A percentile compares a stretch with the other conserved stretches of the same genome.
Evolutionary conservation across 1,140 invertebrate genomes (phyloP).

Genomic region (Cyclina sinensis): DNA sequence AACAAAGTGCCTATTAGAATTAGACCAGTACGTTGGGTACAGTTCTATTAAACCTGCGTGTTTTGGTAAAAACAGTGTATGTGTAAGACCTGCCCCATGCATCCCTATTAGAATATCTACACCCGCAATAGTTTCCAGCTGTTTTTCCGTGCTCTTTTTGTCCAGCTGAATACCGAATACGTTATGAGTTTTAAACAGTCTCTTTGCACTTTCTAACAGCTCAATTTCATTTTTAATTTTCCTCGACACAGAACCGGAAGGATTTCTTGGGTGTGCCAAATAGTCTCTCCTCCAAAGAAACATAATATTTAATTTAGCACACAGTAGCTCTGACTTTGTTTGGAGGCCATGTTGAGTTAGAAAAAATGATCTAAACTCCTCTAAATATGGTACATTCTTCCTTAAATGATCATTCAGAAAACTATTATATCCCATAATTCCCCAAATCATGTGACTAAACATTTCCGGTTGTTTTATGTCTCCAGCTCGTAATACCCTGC

Average conservation of each 20-base stretch:
- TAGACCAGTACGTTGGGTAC: slow-evolving; percentile 87
- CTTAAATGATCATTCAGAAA: slow-evolving; percentile 73
- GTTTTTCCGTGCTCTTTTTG: slow-evolving; percentile 74
- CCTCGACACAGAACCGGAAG: slow-evolving; percentile 77
- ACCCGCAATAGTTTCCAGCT: slow-evolving; percentile 87
- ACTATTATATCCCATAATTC: slow-evolving; percentile 80
- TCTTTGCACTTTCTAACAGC: slow-evolving; percentile 63
- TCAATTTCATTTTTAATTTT: slow-evolving; percentile 83
- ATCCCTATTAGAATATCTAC: slow-evolving; percentile 98
- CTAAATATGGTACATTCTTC: slow-evolving; percentile 73
- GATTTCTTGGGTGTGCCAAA: slow-evolving; percentile 84
- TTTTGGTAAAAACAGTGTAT: slow-evolving; percentile 97
- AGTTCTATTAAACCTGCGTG: slow-evolving; percentile 98
- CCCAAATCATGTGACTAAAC: slow-evolving; percentile 79
- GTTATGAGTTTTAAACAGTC: slow-evolving; percentile 63
- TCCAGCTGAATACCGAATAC: slow-evolving; percentile 82
- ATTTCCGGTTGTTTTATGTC: slow-evolving; percentile 53
- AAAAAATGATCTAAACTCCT: slow-evolving; percentile 83
- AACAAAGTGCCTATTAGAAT: slow-evolving; percentile 80
- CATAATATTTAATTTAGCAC: slow-evolving; percentile 75
- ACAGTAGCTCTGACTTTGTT: slow-evolving; percentile 67
- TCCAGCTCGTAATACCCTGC: slow-evolving; percentile 60
- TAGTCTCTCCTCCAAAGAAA: slow-evolving; percentile 85
- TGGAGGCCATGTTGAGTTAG: slow-evolving; percentile 68
- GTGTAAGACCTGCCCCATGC: slow-evolving; percentile 98